These are phyloP conservation scores for Hirudo medicinalis DNA, from an alignment of 1,140 invertebrate genomes.

Conservation along the genomic window DNA sequence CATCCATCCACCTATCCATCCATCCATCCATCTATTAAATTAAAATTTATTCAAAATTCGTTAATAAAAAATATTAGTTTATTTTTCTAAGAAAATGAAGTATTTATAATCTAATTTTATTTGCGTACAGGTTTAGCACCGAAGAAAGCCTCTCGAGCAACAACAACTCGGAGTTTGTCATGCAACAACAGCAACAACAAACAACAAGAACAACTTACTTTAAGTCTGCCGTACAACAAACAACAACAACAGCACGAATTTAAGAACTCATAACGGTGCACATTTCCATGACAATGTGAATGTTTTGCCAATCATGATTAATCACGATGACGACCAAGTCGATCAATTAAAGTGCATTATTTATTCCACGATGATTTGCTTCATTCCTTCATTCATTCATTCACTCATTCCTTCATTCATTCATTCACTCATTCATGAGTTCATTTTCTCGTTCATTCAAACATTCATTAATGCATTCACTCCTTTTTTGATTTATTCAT, in stretches of 20 bases:
- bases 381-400: not conserved
- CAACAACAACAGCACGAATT: not conserved
- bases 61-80: too few relatives aligned
- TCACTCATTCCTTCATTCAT: not conserved
- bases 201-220: not conserved
- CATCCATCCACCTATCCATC: too few relatives aligned
- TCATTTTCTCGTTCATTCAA: not conserved
- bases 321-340: not conserved
- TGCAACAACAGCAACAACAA: not conserved
- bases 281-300: not conserved
- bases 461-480: not conserved
- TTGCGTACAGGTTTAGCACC: too few relatives aligned
- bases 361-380: not conserved
- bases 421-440: not conserved
- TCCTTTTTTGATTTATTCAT: not conserved
- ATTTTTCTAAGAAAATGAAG: too few relatives aligned
- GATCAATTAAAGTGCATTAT: constrained; percentile 9
- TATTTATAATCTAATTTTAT: too few relatives aligned
- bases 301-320: not conserved
- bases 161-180: not conserved
- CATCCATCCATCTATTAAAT: too few relatives aligned
- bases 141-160: too few relatives aligned
- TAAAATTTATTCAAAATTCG: too few relatives aligned
- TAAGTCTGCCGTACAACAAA: not conserved
- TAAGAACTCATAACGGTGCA: not conserved